A percentile compares a stretch with the other conserved stretches of the same genome.
Conservation (phyloP, 1,140 invertebrate species). For the Hylaeus volcanicus region DNA sequence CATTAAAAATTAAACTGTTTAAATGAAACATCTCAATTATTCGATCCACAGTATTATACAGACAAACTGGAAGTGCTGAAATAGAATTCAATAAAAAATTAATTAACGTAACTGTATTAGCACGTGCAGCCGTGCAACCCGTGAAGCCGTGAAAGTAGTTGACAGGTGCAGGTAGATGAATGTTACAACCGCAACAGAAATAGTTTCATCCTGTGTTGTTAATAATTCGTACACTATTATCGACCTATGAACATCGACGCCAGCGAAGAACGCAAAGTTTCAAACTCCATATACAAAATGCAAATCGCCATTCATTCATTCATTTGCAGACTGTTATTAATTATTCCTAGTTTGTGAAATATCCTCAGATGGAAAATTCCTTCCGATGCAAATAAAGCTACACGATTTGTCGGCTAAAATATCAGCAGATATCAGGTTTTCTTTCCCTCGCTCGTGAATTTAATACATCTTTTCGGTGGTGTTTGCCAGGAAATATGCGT, state of each 20-base stretch:
- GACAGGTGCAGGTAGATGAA: background rate
- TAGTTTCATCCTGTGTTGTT: too few relatives aligned
- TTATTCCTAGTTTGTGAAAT: too few relatives aligned
- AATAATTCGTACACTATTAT: background rate
- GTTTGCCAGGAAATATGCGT: conserved; percentile 21
- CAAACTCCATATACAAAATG: background rate
- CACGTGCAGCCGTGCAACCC: background rate
- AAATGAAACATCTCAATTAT: too few relatives aligned
- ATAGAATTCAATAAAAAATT: background rate
- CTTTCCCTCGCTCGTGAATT: background rate
- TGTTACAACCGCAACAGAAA: background rate
- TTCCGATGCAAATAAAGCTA: background rate
- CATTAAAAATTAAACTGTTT: too few relatives aligned
- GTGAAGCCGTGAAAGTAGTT: background rate
- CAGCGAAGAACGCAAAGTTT: background rate
- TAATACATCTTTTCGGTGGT: background rate
- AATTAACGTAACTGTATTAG: background rate
- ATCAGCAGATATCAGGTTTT: background rate
- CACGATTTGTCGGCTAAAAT: background rate
- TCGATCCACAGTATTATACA: too few relatives aligned
- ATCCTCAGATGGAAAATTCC: too few relatives aligned
- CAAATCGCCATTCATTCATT: background rate
- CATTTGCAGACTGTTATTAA: too few relatives aligned
- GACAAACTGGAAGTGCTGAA: too few relatives aligned
- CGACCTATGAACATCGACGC: background rate